Base-by-base conservation (phyloP, 2,797 vertebrate species). In the Argya squamiceps region DNA sequence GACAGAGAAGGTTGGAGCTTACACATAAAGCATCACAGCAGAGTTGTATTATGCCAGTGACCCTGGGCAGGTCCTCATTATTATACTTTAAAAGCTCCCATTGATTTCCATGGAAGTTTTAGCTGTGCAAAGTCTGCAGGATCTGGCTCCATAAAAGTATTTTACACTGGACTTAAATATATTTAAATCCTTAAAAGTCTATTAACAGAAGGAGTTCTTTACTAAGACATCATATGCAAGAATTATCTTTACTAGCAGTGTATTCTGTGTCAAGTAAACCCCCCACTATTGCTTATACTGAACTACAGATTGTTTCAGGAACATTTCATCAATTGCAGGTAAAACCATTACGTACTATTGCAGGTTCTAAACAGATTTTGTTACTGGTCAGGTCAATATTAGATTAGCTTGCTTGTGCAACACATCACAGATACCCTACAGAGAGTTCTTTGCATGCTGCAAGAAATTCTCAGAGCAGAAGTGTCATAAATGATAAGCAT, bases 361-460 rank as follows among this genome's bases (percentile, higher is more conserved):
- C 3, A 7, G 15, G 29, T 91, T 79, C 74, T 86, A 29, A 75
- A 84, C 17, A 6, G 39, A 34, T 58, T 53, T 85, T 27, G 44
- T 44, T 49, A 68, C 64, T 49, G 9, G 3, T 65, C 53, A 49
- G 52, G 76, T 88, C 86, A 89, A 29, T n/a, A 32, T 79, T 90
- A 84, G 63, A 68, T 93, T 81, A 97, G 78, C 71, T 95, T 95
- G 78, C 79, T 88, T 97, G 96, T 98, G 96, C 94, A 97, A 96
- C 82, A 93, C 52, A 95, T 93, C 74, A 84, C 92, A 95, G 95
- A 96, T 88, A 92, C 93, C 96, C 96, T 95, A 87, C 84, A 84
- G 96, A 95, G 89, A 97, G 97, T 95, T 97, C 92, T 97, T 97
- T 96, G 95, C 98, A 98, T 98, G 98, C 98, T 98, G 96, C 86